phyloP scores from a whole-genome alignment of 2,113 vertebrate species.

The Elaphurus davidianus region DNA sequence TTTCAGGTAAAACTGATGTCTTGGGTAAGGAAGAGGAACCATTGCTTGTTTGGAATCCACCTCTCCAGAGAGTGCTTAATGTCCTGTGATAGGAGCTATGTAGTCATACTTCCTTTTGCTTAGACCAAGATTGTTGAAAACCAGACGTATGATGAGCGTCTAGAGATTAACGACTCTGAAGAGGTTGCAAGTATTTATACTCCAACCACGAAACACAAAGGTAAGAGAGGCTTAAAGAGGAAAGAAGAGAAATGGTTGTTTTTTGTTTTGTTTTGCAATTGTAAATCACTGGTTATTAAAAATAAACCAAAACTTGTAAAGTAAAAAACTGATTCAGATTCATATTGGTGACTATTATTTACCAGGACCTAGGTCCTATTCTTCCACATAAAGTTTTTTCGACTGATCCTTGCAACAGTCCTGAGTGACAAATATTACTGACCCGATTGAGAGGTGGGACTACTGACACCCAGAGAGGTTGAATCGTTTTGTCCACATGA shows the following conservation, averaged over 20 bases:
- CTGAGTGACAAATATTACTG: neutral
- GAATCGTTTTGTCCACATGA: neutral
- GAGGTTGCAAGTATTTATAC: constrained; percentile 84
- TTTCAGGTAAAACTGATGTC: neutral
- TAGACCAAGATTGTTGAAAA: constrained; percentile 85
- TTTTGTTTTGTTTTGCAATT: neutral
- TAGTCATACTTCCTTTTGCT: neutral
- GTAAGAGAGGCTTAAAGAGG: constrained; percentile 58
- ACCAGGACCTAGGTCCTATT: neutral
- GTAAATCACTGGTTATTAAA: neutral
- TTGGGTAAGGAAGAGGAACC: neutral
- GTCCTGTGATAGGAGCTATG: neutral
- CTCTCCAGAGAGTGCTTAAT: neutral
- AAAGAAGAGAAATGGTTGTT: neutral
- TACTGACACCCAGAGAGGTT: neutral
- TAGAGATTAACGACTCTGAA: constrained; percentile 89
- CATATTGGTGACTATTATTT: neutral
- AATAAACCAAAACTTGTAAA: neutral
- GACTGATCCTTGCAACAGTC: neutral
- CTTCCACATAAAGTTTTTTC: neutral
- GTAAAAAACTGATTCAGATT: neutral
- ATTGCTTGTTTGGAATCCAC: neutral
- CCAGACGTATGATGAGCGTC: constrained; percentile 92
- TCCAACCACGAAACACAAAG: constrained; percentile 76
- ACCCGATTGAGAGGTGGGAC: neutral